Evolutionary conservation across 2,797 vertebrate species (phyloP).

Genomic region (Aselliscus stoliczkanus): DNA sequence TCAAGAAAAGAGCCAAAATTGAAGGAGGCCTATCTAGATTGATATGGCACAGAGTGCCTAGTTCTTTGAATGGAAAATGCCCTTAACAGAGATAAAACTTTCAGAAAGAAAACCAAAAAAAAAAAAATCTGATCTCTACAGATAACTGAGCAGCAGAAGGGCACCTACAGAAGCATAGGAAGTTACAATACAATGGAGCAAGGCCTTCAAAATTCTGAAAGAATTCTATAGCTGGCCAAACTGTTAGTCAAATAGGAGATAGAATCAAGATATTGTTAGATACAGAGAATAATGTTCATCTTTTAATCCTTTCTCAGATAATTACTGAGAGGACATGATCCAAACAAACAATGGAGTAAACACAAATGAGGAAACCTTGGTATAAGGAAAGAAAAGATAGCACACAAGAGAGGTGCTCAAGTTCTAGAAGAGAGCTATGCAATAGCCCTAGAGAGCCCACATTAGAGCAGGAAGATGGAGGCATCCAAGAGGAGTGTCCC

Average conservation of each 20-base stretch:
- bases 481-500: neutral
- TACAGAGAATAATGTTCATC: neutral
- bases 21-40: neutral
- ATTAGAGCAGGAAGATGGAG: neutral
- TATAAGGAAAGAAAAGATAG: neutral
- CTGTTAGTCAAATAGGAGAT: neutral
- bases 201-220: neutral
- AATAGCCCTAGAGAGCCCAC: neutral
- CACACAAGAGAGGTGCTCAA: neutral
- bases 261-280: neutral
- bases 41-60: neutral
- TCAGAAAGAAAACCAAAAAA: neutral
- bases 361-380: neutral
- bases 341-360: neutral
- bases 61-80: neutral
- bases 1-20: neutral
- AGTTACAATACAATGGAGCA: neutral
- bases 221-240: neutral
- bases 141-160: neutral
- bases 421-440: neutral
- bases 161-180: neutral
- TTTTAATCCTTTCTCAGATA: constrained; percentile 18
- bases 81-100: neutral
- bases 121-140: neutral
- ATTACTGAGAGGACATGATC: neutral